Conservation (phyloP, 2,888 invertebrate species). For the Tipula helvola region DNA sequence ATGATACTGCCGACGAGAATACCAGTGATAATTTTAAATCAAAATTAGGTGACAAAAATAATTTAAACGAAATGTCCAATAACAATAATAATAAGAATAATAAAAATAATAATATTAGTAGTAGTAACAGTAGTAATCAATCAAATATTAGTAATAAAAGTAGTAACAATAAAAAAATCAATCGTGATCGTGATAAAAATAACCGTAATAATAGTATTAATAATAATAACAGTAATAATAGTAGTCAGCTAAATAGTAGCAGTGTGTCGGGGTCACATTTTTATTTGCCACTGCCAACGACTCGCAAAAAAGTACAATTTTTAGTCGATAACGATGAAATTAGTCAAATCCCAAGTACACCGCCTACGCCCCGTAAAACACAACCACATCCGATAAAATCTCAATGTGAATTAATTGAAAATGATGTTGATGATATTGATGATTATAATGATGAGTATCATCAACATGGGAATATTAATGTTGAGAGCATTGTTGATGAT, state of each 20-base stretch:
- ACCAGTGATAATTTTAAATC: conserved; percentile 9
- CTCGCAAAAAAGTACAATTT: conserved; percentile 60
- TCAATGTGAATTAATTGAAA: conserved; percentile 23
- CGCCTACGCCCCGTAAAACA: background rate
- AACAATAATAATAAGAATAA: conserved; percentile 5
- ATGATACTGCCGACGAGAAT: conserved; percentile 19
- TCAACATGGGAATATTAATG: background rate
- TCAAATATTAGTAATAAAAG: conserved; percentile 14
- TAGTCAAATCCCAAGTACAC: conserved; percentile 19
- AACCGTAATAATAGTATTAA: background rate
- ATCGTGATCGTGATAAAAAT: background rate
- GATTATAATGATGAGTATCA: background rate
- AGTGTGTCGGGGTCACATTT: conserved; percentile 40
- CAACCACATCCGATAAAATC: background rate
- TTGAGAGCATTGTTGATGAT: conserved; percentile 5
- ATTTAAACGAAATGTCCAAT: conserved; percentile 12
- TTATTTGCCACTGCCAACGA: conserved; percentile 40
- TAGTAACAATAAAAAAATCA: conserved; percentile 24
- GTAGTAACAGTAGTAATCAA: conserved; percentile 8
- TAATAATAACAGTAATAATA: conserved; percentile 15
- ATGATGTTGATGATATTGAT: conserved; percentile 17
- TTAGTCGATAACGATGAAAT: conserved; percentile 45
- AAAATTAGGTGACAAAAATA: conserved; percentile 12
- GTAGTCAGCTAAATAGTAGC: conserved; percentile 12
- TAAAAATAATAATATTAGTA: background rate